Evolutionary conservation across 2,797 vertebrate species (phyloP), one percentile per base, ranked within the genome.

Genomic region (Huso huso): DNA sequence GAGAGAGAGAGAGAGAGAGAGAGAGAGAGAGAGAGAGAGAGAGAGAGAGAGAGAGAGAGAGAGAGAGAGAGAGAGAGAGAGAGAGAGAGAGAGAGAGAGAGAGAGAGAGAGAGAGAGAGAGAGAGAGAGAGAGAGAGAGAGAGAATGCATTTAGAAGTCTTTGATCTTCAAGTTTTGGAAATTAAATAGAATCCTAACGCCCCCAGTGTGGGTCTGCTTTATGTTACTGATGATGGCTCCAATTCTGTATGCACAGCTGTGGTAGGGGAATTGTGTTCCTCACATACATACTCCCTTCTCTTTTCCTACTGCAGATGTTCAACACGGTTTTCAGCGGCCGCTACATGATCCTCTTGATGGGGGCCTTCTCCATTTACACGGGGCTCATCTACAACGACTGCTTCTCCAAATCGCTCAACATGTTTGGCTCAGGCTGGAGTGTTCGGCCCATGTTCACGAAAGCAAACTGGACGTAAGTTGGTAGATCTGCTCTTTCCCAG

Each of bases 371-470:
- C 0, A 66, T 98, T 49, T 99, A 99, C 85, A 98, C 96, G 0
- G 96, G 96, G 48, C 83, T 98, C 74, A 93, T 99, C 81, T 99
- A 99, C 81, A 99, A 99, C 0, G 96, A 99, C 83, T 99, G 96
- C 52, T 99, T 98, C 81, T 97, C 95, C 13, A 99, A 97, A 83
- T 96, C 94, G 0, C 53, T 99, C 66, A 95, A 93, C 76, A 86
- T 98, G 50, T 99, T 99, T 49, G 93, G 93, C 69, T 97, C 95
- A 1, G 77, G 88, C n/a, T 99, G 96, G 96, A 97, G 88, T 0
- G 81, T 97, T 70, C 91, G 89, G 1, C 92, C 92, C 1, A 98
- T 98, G 96, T 95, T 93, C 78, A 65, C 75, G 0, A 78, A 84
- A 71, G 83, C 78, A 6, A 87, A 87, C 53, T 97, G 96, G 96